Evolutionary conservation across 2,888 invertebrate genomes (phyloP), one percentile per base, ranked within the genome.

Genomic region (Melinaea marsaeus): DNA sequence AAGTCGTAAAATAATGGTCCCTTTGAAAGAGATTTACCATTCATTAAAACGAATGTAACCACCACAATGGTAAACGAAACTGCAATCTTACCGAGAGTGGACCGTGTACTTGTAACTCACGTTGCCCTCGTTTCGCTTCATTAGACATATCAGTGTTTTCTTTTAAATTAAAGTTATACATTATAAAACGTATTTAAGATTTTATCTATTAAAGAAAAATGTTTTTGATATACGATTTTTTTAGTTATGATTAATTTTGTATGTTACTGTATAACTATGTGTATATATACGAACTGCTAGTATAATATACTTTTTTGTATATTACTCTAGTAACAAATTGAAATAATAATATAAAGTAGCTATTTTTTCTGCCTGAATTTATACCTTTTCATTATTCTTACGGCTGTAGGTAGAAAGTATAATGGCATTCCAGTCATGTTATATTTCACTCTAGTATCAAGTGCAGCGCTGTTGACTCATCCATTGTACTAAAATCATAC

Each of bases 21-120:
- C 72, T 74, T 74, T 73, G 72, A 66, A 72, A 72, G 67, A 72
- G 60, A 70, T 71, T 65, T 64, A 66, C 67, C 69, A 69, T 73
- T 72, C 67, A 73, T 72, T 73, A 70, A 66, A 71, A 69, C 70
- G 66, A 69, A 71, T 68, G 70, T 70, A 69, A 63, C 54, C 64
- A 65, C 67, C 64, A 71, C 72, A 74, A 75, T 73, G 69, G 61
- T 62, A 55, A 59, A 64, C 65, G 61, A 69, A 71, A 66, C 71
- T 70, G 67, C 68, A 72, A 75, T 77, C 75, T 77, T 76, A 71
- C 58, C 58, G 58, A 57, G 34, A 55, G 34, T 51, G 37, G 9
- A 22, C 5, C 45, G 57, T 46, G 37, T 58, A 55, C 56, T 55
- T 51, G 60, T 51, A 57, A 55, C 55, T 55, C 51, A 45, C 45